phyloP scores from a whole-genome alignment of 2,113 vertebrate species.

The Tachycineta bicolor region DNA sequence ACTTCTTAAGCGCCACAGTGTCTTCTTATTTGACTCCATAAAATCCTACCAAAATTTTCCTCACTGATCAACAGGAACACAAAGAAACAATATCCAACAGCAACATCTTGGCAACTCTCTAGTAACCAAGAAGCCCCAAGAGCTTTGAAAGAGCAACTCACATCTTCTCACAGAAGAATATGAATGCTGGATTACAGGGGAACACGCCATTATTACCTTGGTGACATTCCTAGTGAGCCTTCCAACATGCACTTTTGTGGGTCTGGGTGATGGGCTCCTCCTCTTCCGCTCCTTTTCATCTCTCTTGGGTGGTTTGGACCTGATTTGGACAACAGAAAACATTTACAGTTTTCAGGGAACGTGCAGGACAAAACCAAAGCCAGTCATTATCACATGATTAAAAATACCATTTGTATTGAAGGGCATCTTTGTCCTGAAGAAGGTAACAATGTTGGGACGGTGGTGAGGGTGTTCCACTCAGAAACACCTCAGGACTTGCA shows the following conservation, averaged over 20 bases:
- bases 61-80: neutral
- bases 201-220: conserved; percentile 80
- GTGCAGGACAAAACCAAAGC: neutral
- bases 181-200: too few species aligned
- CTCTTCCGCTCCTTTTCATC: conserved; percentile 95
- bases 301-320: conserved; percentile 94
- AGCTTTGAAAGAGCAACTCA: neutral
- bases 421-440: neutral
- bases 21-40: neutral
- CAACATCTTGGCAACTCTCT: neutral
- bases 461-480: neutral
- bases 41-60: neutral
- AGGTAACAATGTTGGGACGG: neutral
- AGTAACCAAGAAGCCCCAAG: neutral
- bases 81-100: neutral
- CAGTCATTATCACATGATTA: neutral
- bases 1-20: neutral
- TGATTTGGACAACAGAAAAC: conserved; percentile 39
- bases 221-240: conserved; percentile 95
- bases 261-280: conserved; percentile 91
- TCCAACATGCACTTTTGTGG: conserved; percentile 94
- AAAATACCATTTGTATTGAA: neutral
- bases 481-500: neutral
- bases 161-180: accelerated
- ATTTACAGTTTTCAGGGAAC: neutral